A percentile compares a stretch with the other conserved stretches of the same genome.
These are phyloP conservation scores for Clunio marinus DNA, from an alignment of 2,888 invertebrate species.

Conservation along the genomic window DNA sequence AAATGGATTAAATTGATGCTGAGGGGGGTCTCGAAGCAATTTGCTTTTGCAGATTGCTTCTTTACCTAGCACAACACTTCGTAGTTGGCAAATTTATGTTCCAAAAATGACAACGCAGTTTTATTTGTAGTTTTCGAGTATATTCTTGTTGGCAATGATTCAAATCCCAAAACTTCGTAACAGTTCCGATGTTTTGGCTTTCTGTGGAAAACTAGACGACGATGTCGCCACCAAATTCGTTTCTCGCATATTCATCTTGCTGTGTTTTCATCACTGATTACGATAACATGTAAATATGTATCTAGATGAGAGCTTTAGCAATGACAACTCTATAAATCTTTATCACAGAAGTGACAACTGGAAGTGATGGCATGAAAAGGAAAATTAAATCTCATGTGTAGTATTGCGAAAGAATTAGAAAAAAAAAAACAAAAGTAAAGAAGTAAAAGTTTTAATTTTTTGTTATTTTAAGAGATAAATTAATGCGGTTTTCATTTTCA, in stretches of 20 bases:
- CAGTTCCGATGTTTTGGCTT: not conserved
- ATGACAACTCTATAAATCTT: constrained; percentile 13
- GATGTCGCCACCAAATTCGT: too few species aligned
- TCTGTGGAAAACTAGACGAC: too few species aligned
- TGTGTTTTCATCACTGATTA: not conserved
- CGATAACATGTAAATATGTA: constrained; percentile 6
- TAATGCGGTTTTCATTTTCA: not conserved
- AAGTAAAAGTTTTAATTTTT: too few species aligned
- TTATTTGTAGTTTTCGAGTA: too few species aligned
- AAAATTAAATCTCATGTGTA: not conserved
- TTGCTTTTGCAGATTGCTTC: too few species aligned
- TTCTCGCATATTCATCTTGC: not conserved
- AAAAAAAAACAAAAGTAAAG: too few species aligned
- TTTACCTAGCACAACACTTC: too few species aligned
- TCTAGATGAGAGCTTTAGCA: not conserved
- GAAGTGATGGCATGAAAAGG: not conserved
- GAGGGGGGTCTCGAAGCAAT: too few species aligned
- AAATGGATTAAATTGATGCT: too few species aligned
- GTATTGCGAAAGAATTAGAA: too few species aligned
- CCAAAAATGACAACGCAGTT: too few species aligned
- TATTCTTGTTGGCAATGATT: constrained; percentile 2
- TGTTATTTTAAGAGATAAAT: not conserved
- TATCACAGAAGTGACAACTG: not conserved
- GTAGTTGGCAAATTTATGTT: too few species aligned
- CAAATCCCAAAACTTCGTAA: not conserved